Base-by-base conservation (phyloP, 2,797 vertebrate species). In the Takifugu rubripes region DNA sequence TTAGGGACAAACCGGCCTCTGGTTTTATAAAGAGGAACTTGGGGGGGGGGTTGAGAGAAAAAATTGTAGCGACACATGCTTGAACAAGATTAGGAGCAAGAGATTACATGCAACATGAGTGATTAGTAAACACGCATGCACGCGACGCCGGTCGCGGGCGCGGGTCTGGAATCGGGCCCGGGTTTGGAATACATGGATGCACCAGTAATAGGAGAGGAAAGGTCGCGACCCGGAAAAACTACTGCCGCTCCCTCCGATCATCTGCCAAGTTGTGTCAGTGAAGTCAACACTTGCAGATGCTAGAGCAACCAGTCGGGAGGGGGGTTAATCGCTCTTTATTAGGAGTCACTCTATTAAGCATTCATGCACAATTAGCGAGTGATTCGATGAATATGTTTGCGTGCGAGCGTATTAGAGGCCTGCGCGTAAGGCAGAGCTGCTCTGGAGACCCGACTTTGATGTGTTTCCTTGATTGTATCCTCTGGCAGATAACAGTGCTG, bases 341-440 rank as follows among this genome's bases (percentile, higher is more conserved):
- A 68, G 87, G 81, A 88, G 75, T 88, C 84, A 83, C 40, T 58
- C 71, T 70, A 47, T 77, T 56, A 70, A 75, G 79, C 74, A 77
- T 88, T 89, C 79, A 79, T 80, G 56, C 75, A 74, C 74, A 90
- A 88, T 90, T 87, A 90, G 73, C 15, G 17, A 66, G 61, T 17
- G 70, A 84, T 77, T 83, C 56, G 36, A 67, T 70, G 68, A 76
- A 51, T 68, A 72, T 62, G 53, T 70, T 78, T 75, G 61, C 59
- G 58, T 59, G 54, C 31, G 49, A 26, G 52, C 50, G 25, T 52
- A 64, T 50, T 59, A 59, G 59, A 17, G 56, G 26, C 68, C 40
- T 54, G 61, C 46, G 56, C 66, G 63, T 64, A 71, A 76, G 46
- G 68, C 66, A 53, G 54, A 68, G n/a, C 70, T 21, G 71, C 70